Percentiles rank a stretch among this genome's conserved stretches.
These are phyloP conservation scores for Macrosiphum euphorbiae DNA, from an alignment of 2,888 invertebrate genomes.

Conservation along the genomic window DNA sequence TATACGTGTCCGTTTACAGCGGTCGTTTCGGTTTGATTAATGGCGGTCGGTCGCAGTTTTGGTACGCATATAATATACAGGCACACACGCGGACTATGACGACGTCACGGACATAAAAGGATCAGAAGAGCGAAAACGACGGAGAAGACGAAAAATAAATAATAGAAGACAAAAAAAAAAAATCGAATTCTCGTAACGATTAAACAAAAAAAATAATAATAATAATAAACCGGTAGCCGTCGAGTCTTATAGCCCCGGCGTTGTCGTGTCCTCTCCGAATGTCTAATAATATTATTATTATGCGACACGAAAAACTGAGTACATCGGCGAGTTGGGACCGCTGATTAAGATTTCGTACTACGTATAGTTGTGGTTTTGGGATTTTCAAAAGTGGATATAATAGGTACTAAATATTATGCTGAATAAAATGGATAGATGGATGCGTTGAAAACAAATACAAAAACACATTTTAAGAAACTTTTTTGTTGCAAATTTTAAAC, in stretches of 20 bases:
- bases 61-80: conserved; percentile 7
- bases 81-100: neutral
- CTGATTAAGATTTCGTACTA: neutral
- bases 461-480: neutral
- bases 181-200: conserved; percentile 54
- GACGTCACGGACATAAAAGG: conserved; percentile 56
- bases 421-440: neutral
- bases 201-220: conserved; percentile 26
- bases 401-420: neutral
- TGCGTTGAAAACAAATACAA: neutral
- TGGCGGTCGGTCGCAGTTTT: conserved; percentile 56
- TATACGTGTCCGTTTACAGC: conserved; percentile 54
- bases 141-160: conserved; percentile 35
- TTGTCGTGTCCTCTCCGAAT: neutral
- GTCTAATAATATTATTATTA: conserved; percentile 3
- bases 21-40: conserved; percentile 62
- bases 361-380: neutral
- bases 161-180: neutral
- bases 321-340: neutral
- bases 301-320: neutral
- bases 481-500: neutral
- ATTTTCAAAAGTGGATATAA: neutral
- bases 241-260: conserved; percentile 8
- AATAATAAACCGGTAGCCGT: conserved; percentile 40
- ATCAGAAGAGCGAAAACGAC: conserved; percentile 41